These are phyloP conservation scores for Diprion similis DNA, from an alignment of 1,140 invertebrate species.

Conservation along the genomic window DNA sequence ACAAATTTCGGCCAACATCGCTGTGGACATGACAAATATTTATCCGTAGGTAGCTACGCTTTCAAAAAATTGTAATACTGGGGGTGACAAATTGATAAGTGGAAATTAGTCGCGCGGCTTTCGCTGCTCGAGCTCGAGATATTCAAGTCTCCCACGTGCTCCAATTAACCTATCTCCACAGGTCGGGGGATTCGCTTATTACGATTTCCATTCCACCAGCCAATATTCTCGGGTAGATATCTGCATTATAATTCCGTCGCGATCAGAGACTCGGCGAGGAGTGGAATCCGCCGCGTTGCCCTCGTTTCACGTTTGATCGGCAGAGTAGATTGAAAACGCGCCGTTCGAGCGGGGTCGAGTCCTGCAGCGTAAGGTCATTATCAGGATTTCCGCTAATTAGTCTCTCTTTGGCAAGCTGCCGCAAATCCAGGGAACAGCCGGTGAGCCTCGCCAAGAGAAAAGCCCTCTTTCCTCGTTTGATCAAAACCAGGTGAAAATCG, in stretches of 20 bases:
- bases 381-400: slow-evolving; percentile 48
- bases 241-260: slow-evolving; percentile 2
- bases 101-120: too few relatives aligned
- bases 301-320: slow-evolving; percentile 20
- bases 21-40: too few relatives aligned
- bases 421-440: background rate
- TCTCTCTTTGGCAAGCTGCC: slow-evolving; percentile 24
- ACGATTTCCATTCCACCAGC: background rate
- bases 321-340: background rate
- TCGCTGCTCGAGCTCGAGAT: too few relatives aligned
- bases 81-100: too few relatives aligned
- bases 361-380: slow-evolving; percentile 35
- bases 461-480: too few relatives aligned
- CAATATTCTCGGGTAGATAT: background rate
- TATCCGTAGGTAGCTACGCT: too few relatives aligned
- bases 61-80: too few relatives aligned
- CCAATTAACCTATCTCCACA: background rate
- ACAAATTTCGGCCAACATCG: too few relatives aligned
- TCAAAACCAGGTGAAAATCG: too few relatives aligned
- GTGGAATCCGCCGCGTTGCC: background rate
- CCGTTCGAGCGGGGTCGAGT: slow-evolving; percentile 12
- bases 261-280: background rate
- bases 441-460: too few relatives aligned
- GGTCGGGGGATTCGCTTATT: background rate
- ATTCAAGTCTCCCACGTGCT: background rate